These are phyloP conservation scores for Tetranychus piercei DNA, from an alignment of 2,888 invertebrate genomes.

Conservation along the genomic window DNA sequence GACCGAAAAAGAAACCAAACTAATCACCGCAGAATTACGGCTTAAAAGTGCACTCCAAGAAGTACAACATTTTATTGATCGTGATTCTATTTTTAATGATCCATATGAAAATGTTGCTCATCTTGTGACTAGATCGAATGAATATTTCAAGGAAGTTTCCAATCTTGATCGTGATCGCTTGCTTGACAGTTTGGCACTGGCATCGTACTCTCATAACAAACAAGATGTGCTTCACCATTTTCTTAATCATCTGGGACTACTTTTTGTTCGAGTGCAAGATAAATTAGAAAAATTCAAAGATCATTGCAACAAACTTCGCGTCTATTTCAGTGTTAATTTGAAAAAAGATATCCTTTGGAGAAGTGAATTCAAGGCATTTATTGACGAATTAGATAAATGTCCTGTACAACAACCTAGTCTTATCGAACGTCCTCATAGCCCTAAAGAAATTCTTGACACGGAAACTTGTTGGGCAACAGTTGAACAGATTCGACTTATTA, in stretches of 20 bases:
- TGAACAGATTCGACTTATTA: neutral
- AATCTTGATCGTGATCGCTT: neutral
- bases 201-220: neutral
- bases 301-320: neutral
- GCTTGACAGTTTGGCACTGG: neutral
- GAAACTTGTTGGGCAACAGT: conserved; percentile 2
- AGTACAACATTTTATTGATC: neutral
- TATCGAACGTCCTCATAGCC: neutral
- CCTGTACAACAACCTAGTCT: neutral
- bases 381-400: neutral
- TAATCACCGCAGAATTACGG: neutral
- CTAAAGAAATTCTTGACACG: neutral
- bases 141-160: neutral
- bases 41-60: conserved; percentile 4
- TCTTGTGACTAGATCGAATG: neutral
- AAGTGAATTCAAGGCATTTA: neutral
- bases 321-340: neutral
- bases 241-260: neutral
- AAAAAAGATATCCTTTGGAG: conserved; percentile 11
- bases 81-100: neutral
- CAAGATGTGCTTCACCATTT: neutral
- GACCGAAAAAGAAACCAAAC: neutral
- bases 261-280: neutral
- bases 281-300: conserved; percentile 2
- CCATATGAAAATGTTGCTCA: neutral